phyloP scores from a whole-genome alignment of 1,140 invertebrate genomes.

The Drosophila insularis region DNA sequence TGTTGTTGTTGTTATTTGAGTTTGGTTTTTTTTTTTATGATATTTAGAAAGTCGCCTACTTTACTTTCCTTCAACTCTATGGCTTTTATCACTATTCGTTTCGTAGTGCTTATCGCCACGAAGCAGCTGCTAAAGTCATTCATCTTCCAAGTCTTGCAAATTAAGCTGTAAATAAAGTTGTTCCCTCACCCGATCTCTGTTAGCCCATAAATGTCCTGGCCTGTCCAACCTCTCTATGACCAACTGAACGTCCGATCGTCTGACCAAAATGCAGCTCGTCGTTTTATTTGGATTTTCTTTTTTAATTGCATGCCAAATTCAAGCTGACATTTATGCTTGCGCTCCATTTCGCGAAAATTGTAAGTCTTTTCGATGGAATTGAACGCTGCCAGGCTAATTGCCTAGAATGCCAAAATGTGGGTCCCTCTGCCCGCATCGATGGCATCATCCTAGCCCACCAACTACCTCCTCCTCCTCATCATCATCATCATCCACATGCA shows the following conservation, averaged over 20 bases:
- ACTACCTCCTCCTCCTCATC: neutral
- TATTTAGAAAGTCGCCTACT: constrained; percentile 56
- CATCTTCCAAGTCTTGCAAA: constrained; percentile 61
- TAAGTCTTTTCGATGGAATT: constrained; percentile 38
- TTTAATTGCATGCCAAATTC: constrained; percentile 72
- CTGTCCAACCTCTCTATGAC: neutral
- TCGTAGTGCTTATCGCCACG: constrained; percentile 52
- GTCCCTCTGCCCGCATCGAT: constrained; percentile 3
- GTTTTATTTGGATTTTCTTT: constrained; percentile 23
- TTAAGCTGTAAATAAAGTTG: constrained; percentile 74
- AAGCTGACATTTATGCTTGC: constrained; percentile 74
- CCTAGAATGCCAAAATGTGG: constrained; percentile 50
- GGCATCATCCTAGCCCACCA: constrained; percentile 17
- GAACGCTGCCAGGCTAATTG: constrained; percentile 62
- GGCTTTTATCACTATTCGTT: constrained; percentile 41
- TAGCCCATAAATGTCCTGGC: constrained; percentile 32
- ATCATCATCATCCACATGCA: constrained; percentile 39
- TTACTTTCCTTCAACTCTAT: constrained; percentile 50
- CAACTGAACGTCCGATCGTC: neutral
- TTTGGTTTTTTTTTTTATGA: neutral
- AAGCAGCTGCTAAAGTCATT: constrained; percentile 56
- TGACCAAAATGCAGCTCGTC: neutral
- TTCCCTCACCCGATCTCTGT: constrained; percentile 58
- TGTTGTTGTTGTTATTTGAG: neutral
- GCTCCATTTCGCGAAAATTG: constrained; percentile 66